Evolutionary conservation across 2,888 invertebrate species (phyloP), one percentile per base, ranked within the genome.

Genomic region (Himalopsyche japonica): DNA sequence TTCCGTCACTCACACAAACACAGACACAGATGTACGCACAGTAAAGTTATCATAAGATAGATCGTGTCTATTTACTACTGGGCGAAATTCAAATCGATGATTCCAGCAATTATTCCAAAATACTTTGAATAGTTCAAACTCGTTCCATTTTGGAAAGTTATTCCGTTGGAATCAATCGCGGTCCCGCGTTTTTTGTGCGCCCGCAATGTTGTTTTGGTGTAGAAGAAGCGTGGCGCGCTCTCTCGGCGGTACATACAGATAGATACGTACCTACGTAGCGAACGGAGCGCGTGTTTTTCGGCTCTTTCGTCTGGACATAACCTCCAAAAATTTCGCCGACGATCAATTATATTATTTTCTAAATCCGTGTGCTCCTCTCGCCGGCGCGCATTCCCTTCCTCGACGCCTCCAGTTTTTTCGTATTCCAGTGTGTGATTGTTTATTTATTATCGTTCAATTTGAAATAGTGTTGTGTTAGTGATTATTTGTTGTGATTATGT

Each of bases 241-340:
- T 70, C 70, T 70, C 70, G 43, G 20, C 70, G 20, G 70, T 70
- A 70, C 24, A 70, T 70, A 70, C 70, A 70, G 70, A 70, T 70
- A 70, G 70, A 70, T 27, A 70, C 70, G 70, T 70, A 70, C 70
- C 70, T 70, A 70, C 70, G 27, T 27, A 70, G 70, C 30, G 70
- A 27, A 10, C 70, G 70, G 70, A 70, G 70, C 70, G 70, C 70
- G 70, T 70, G 70, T 24, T 70, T 57, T 70, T 70, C 70, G 70
- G 70, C 70, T 70, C 70, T 70, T 70, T 70, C 70, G 70, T 70
- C 70, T 70, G 70, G 70, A 70, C 70, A 70, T 70, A 70, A 70
- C 70, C 70, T 70, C 70, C 70, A 70, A 70, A 70, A 15, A 30
- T 27, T 70, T 70, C 70, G 70, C 70, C 70, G 70, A 15, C 10